Conservation (phyloP, 2,888 invertebrate genomes). For the Caenorhabditis japonica region DNA sequence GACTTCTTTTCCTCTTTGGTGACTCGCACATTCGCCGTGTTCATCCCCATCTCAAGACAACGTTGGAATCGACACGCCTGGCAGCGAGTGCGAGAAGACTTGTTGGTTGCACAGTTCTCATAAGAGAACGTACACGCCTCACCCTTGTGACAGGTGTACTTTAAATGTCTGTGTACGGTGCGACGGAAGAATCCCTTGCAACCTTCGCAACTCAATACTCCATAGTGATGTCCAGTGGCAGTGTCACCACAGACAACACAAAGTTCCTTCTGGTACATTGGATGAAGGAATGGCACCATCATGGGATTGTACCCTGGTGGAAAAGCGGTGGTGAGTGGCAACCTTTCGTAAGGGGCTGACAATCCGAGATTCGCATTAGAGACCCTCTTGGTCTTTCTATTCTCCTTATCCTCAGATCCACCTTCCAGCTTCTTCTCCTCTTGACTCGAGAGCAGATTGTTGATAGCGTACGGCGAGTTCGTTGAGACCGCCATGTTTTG, state of each 20-base stretch:
- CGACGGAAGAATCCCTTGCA: conserved; percentile 73
- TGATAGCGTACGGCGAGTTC: conserved; percentile 23
- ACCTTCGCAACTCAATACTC: conserved; percentile 66
- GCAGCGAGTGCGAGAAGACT: conserved; percentile 68
- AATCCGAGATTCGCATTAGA: neutral
- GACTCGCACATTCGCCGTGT: conserved; percentile 29
- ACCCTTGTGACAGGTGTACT: conserved; percentile 64
- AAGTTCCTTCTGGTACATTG: conserved; percentile 10
- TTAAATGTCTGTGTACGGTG: conserved; percentile 54
- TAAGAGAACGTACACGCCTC: conserved; percentile 42
- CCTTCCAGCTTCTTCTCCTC: neutral
- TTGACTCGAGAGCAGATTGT: conserved; percentile 19
- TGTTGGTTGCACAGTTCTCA: conserved; percentile 42
- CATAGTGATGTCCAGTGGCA: conserved; percentile 67
- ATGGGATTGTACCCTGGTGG: neutral
- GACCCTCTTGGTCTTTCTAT: conserved; percentile 1
- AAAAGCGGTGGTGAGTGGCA: neutral
- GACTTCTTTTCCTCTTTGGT: neutral
- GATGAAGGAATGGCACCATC: neutral
- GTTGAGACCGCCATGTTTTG: neutral
- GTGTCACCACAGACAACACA: conserved; percentile 62
- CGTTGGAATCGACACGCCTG: conserved; percentile 69
- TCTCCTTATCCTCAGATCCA: conserved; percentile 15
- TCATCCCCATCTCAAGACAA: conserved; percentile 65
- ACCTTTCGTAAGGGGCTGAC: neutral